Conservation (phyloP, 1,140 invertebrate species). For the Rhyacophila brunnea region DNA sequence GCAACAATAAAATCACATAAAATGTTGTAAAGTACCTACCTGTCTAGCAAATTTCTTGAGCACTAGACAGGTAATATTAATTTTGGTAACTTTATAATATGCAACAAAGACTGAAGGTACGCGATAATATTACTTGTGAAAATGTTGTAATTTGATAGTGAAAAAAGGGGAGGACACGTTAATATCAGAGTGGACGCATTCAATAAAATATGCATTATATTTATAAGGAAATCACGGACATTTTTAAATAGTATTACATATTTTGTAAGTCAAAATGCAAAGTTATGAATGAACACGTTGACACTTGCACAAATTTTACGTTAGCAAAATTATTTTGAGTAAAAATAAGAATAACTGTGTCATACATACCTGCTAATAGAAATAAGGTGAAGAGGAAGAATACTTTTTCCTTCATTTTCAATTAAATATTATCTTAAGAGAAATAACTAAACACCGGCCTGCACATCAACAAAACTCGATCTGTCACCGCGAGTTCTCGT, state of each 20-base stretch:
- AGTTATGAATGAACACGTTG: background rate
- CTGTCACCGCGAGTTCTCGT: slow-evolving; percentile 1
- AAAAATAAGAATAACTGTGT: slow-evolving; percentile 34
- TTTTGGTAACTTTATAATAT: too few relatives aligned
- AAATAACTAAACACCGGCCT: background rate
- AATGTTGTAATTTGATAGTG: too few relatives aligned
- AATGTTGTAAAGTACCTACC: too few relatives aligned
- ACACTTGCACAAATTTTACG: slow-evolving; percentile 25
- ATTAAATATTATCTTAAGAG: background rate
- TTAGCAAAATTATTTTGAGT: slow-evolving; percentile 20
- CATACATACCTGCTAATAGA: slow-evolving; percentile 47
- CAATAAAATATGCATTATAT: slow-evolving; percentile 1
- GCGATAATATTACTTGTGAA: too few relatives aligned
- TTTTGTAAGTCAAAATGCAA: too few relatives aligned
- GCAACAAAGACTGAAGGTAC: too few relatives aligned
- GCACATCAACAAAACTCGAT: background rate
- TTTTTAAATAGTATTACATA: too few relatives aligned
- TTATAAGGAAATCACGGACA: slow-evolving; percentile 5
- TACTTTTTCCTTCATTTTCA: slow-evolving; percentile 57
- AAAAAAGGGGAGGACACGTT: too few relatives aligned
- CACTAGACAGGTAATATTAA: too few relatives aligned
- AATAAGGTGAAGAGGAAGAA: slow-evolving; percentile 50
- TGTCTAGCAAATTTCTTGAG: too few relatives aligned
- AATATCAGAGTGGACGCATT: slow-evolving; percentile 19
- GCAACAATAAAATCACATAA: too few relatives aligned